Conservation (phyloP, 2,113 vertebrate species). For the Oreochromis spilurus region DNA sequence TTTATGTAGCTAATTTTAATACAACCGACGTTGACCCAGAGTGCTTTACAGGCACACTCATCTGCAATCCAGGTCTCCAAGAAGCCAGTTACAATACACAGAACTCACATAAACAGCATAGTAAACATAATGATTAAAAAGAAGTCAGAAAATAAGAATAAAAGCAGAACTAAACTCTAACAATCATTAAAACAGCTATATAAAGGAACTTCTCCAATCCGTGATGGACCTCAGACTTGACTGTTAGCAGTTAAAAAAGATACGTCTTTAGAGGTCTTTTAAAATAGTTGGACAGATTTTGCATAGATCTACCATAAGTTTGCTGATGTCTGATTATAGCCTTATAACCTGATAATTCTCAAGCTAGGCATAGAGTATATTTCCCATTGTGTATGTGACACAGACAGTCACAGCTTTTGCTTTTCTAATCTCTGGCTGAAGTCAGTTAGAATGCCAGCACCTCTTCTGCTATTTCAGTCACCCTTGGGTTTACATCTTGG, state of each 20-base stretch:
- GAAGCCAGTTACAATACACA: not conserved
- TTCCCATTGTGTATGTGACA: not conserved
- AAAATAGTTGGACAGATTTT: not conserved
- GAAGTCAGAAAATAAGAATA: not conserved
- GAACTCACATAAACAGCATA: not conserved
- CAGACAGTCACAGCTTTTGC: constrained; percentile 19
- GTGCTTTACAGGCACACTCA: not conserved
- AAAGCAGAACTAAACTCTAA: not conserved
- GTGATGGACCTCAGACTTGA: not conserved
- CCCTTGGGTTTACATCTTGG: not conserved
- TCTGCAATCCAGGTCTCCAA: not conserved
- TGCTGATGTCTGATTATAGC: not conserved
- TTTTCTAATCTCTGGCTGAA: constrained; percentile 24
- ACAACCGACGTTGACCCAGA: not conserved
- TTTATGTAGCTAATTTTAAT: not conserved
- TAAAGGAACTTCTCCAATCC: not conserved
- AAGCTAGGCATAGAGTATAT: not conserved
- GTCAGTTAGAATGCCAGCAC: not conserved
- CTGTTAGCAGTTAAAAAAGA: not conserved
- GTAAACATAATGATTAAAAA: not conserved
- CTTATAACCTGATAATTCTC: not conserved
- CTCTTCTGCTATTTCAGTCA: constrained; percentile 21
- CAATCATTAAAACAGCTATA: not conserved
- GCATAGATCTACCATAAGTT: not conserved
- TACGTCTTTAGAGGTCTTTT: not conserved